phyloP scores from a whole-genome alignment of 2,888 invertebrate genomes.

The Drosophila affinis region DNA sequence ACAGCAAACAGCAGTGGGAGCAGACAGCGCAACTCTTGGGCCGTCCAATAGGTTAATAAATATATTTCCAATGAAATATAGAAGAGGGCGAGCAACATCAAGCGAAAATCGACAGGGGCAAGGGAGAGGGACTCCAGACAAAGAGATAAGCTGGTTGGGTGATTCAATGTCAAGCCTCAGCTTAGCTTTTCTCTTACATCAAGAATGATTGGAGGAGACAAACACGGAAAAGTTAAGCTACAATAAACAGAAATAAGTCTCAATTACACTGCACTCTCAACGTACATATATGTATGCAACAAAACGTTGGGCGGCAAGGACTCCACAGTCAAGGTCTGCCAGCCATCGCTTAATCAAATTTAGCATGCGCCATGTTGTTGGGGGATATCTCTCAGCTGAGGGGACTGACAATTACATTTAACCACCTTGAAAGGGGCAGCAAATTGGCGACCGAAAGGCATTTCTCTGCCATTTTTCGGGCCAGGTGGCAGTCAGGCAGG shows the following conservation, averaged over 20 bases:
- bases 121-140: background rate
- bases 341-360: slow-evolving; percentile 27
- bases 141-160: slow-evolving; percentile 1
- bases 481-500: slow-evolving; percentile 28
- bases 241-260: background rate
- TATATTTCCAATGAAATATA: slow-evolving; percentile 35
- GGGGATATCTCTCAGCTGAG: slow-evolving; percentile 3
- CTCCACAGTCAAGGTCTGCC: slow-evolving; percentile 8
- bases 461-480: slow-evolving; percentile 42
- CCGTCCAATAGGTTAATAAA: slow-evolving; percentile 46
- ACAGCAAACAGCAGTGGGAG: slow-evolving; percentile 15
- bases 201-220: background rate
- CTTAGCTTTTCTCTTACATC: background rate
- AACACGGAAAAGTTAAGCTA: background rate
- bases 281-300: no score
- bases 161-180: slow-evolving; percentile 1
- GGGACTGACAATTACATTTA: slow-evolving; percentile 34
- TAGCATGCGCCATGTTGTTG: slow-evolving; percentile 25
- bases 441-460: slow-evolving; percentile 45
- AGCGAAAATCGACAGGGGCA: background rate
- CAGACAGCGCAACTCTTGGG: slow-evolving; percentile 17
- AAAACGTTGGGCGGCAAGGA: background rate
- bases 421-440: slow-evolving; percentile 41
- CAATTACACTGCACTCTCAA: background rate
- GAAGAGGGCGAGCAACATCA: slow-evolving; percentile 18